These are phyloP conservation scores for Pseudomyrmex dendroicus DNA, from an alignment of 1,140 invertebrate genomes.

Conservation along the genomic window DNA sequence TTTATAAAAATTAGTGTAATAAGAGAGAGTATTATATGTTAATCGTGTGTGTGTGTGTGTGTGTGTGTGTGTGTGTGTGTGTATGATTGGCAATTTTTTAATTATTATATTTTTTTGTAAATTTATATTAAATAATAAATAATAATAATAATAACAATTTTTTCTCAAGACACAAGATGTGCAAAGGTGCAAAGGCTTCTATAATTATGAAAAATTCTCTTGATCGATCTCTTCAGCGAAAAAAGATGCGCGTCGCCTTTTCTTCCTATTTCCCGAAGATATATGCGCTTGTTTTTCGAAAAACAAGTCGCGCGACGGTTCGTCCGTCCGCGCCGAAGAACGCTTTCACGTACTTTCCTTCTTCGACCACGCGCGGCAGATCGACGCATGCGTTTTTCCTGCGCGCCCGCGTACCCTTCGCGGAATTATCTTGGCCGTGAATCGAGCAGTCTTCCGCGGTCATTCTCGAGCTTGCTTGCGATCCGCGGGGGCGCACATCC, in stretches of 20 bases:
- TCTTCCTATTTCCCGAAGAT: not conserved
- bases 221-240: slow-evolving; percentile 54
- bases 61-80: no score
- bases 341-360: slow-evolving; percentile 31
- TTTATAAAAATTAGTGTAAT: no score
- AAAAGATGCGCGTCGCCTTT: slow-evolving; percentile 18
- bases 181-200: not conserved
- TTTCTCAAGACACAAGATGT: no score
- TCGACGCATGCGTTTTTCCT: slow-evolving; percentile 71
- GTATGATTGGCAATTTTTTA: no score
- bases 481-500: slow-evolving; percentile 26
- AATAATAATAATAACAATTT: no score
- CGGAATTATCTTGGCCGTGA: slow-evolving; percentile 71
- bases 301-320: slow-evolving; percentile 44
- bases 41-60: no score
- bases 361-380: slow-evolving; percentile 46
- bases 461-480: slow-evolving; percentile 44
- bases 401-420: slow-evolving; percentile 60
- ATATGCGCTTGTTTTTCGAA: slow-evolving; percentile 61
- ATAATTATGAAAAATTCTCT: slow-evolving; percentile 28
- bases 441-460: slow-evolving; percentile 67
- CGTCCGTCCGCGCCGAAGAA: slow-evolving; percentile 14
- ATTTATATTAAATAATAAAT: no score
- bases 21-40: no score
- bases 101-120: no score